Conservation (phyloP, 2,797 vertebrate genomes). For the Hozukius guyotensis region DNA sequence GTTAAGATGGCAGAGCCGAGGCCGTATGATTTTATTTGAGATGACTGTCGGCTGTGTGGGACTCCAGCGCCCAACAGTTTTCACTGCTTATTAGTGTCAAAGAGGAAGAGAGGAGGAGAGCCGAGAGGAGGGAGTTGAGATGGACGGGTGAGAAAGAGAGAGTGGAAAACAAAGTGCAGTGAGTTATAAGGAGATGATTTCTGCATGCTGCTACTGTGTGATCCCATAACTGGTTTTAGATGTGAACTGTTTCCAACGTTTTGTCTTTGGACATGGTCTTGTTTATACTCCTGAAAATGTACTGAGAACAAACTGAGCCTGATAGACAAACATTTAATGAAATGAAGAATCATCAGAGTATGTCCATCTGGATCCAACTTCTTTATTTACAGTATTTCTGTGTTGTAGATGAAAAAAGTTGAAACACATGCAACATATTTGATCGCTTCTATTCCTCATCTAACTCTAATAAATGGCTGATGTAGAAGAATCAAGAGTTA, state of each 20-base stretch:
- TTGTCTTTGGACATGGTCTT: not conserved
- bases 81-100: slow-evolving; percentile 69
- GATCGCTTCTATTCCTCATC: not conserved
- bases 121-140: slow-evolving; percentile 10
- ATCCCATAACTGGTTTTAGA: not conserved
- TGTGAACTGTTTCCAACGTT: not conserved
- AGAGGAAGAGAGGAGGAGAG: slow-evolving; percentile 15
- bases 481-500: not conserved
- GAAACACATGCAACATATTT: not conserved
- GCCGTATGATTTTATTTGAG: slow-evolving; percentile 55
- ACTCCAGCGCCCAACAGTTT: slow-evolving; percentile 50
- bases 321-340: not conserved
- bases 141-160: not conserved
- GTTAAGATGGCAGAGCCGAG: slow-evolving; percentile 15
- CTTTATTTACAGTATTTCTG: not conserved
- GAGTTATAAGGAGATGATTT: not conserved
- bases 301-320: not conserved
- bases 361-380: not conserved
- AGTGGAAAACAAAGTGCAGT: slow-evolving; percentile 5
- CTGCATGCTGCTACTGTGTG: not conserved
- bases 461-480: not conserved
- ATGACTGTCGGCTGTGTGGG: slow-evolving; percentile 44
- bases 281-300: not conserved
- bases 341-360: not conserved
- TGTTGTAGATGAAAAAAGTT: not conserved